phyloP scores from a whole-genome alignment of 2,888 invertebrate genomes.

The Harmothoe impar region DNA sequence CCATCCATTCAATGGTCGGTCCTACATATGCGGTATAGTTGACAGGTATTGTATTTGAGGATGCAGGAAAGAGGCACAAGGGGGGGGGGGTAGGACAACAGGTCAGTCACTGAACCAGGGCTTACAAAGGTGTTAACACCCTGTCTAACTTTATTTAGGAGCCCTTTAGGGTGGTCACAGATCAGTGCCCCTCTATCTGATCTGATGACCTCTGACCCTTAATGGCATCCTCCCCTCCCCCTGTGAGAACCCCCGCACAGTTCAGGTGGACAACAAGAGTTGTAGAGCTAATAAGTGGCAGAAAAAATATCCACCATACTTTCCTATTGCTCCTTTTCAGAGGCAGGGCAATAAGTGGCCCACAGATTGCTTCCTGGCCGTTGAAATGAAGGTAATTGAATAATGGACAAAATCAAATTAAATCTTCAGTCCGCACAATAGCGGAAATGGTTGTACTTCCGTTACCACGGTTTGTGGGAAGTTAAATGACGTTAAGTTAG shows the following conservation, averaged over 20 bases:
- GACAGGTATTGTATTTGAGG: neutral
- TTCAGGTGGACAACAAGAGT: neutral
- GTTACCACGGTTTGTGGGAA: slow-evolving; percentile 37
- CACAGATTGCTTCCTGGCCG: slow-evolving; percentile 43
- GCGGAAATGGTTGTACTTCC: slow-evolving; percentile 39
- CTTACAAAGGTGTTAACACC: neutral
- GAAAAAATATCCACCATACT: slow-evolving; percentile 8
- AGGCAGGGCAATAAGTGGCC: slow-evolving; percentile 4
- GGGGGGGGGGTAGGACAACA: neutral
- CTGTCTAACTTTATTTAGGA: neutral
- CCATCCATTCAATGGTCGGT: neutral
- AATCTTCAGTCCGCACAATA: slow-evolving; percentile 26
- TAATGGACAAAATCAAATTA: slow-evolving; percentile 52
- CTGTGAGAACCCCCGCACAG: neutral
- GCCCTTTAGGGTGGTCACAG: neutral
- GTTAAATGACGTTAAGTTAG: slow-evolving; percentile 17
- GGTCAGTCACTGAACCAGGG: slow-evolving; percentile 17
- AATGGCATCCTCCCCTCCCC: neutral
- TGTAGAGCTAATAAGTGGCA: slow-evolving; percentile 14
- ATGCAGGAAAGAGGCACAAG: neutral
- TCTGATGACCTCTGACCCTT: slow-evolving; percentile 31
- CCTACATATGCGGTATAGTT: neutral
- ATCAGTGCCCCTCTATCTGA: neutral
- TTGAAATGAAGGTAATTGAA: slow-evolving; percentile 54
- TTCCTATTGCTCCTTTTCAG: slow-evolving; percentile 15